phyloP scores from a whole-genome alignment of 2,888 invertebrate species.

The Agrilus cyanescens region DNA sequence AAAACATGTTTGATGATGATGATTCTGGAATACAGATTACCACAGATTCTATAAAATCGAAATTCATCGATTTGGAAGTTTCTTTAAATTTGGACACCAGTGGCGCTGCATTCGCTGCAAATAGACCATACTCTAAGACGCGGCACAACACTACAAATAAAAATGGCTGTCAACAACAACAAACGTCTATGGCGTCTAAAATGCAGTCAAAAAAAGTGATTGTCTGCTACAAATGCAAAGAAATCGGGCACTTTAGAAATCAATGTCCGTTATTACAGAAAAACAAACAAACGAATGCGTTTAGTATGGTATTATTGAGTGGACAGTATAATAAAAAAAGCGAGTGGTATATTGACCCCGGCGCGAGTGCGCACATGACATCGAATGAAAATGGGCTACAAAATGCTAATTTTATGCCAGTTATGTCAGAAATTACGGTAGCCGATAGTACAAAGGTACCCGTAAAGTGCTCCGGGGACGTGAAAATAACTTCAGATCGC shows the following conservation, averaged over 20 bases:
- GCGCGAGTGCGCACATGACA: background rate
- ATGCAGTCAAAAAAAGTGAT: too few species aligned
- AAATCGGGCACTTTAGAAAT: conserved; percentile 16
- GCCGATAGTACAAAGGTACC: too few species aligned
- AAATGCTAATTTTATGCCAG: too few species aligned
- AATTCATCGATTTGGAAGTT: conserved; percentile 8
- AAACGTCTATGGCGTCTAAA: too few species aligned
- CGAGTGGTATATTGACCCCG: conserved; percentile 17
- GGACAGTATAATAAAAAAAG: conserved; percentile 8
- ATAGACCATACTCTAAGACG: background rate
- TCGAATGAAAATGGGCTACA: too few species aligned
- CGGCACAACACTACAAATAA: too few species aligned
- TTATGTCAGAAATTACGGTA: too few species aligned
- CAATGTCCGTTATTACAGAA: conserved; percentile 9
- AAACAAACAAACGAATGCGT: conserved; percentile 9
- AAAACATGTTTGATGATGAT: conserved; percentile 19
- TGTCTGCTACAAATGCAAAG: conserved; percentile 15
- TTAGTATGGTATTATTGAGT: conserved; percentile 17
- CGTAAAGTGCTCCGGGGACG: too few species aligned
- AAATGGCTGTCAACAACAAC: too few species aligned
- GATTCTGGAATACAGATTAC: conserved; percentile 11
- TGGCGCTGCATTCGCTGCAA: conserved; percentile 3
- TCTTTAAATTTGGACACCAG: background rate
- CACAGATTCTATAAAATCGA: conserved; percentile 12
- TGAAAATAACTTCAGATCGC: too few species aligned